Percentiles rank a stretch among this genome's conserved stretches.
phyloP scores from a whole-genome alignment of 2,797 vertebrate genomes.

The Hozukius guyotensis region DNA sequence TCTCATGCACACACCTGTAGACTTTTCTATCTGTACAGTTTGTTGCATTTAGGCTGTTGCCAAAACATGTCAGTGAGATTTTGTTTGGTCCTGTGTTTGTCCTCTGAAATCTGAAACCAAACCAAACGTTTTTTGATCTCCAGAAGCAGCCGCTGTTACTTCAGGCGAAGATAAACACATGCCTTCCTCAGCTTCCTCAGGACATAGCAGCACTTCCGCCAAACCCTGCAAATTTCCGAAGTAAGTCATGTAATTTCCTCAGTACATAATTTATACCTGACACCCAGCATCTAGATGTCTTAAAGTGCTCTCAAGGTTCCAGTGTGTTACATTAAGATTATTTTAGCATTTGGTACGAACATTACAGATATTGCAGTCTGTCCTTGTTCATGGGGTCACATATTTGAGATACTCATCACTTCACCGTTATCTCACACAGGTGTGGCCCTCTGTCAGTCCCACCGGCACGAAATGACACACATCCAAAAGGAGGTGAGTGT shows the following conservation, averaged over 20 bases:
- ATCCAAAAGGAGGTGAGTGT: conserved; percentile 35
- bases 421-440: conserved; percentile 39
- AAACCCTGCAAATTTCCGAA: conserved; percentile 10
- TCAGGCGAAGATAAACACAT: neutral
- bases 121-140: conserved; percentile 19
- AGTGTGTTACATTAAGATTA: neutral
- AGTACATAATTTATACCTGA: neutral
- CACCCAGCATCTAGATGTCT: neutral
- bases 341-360: neutral
- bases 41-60: neutral
- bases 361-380: neutral
- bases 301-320: neutral
- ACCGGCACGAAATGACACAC: neutral
- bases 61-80: neutral
- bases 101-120: conserved; percentile 23
- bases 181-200: conserved; percentile 18
- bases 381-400: neutral
- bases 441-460: neutral
- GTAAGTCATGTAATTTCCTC: conserved; percentile 60
- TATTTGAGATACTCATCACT: neutral
- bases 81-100: neutral
- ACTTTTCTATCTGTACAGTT: no score
- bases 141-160: neutral
- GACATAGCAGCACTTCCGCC: neutral
- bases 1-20: no score